These are phyloP conservation scores for Melanerpes aurifrons DNA, from an alignment of 2,113 vertebrate genomes.

Conservation along the genomic window DNA sequence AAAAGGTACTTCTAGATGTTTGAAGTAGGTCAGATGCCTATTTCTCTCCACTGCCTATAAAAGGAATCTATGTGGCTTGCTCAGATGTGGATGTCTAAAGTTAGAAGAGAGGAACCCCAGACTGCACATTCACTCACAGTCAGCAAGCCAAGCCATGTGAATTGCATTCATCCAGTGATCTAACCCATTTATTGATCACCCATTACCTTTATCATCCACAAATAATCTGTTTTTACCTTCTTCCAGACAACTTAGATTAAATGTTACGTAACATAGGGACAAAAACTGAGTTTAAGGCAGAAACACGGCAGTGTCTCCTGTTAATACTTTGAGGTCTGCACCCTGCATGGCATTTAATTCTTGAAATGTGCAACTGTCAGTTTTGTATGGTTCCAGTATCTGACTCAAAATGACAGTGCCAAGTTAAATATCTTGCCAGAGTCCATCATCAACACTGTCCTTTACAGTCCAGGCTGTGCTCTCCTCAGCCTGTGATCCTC, in stretches of 20 bases:
- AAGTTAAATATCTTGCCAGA: background rate
- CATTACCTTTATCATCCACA: background rate
- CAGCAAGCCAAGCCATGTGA: background rate
- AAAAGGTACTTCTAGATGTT: background rate
- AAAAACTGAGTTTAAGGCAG: background rate
- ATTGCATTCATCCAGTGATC: background rate
- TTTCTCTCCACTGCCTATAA: constrained; percentile 21
- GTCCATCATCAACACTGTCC: background rate
- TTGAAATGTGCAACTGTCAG: background rate
- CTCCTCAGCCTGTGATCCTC: background rate
- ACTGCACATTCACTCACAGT: background rate
- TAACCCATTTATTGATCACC: background rate
- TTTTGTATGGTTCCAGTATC: background rate
- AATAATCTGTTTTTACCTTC: background rate
- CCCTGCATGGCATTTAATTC: background rate
- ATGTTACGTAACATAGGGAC: background rate
- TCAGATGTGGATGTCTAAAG: constrained; percentile 30
- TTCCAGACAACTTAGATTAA: background rate
- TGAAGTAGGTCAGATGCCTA: background rate
- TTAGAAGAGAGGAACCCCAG: background rate
- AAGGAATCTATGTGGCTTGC: background rate
- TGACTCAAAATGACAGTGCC: background rate
- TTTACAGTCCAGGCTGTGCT: background rate
- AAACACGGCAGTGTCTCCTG: background rate
- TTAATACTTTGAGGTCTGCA: background rate